Conservation (phyloP, 2,888 invertebrate species). For the Sphinx pinastri region DNA sequence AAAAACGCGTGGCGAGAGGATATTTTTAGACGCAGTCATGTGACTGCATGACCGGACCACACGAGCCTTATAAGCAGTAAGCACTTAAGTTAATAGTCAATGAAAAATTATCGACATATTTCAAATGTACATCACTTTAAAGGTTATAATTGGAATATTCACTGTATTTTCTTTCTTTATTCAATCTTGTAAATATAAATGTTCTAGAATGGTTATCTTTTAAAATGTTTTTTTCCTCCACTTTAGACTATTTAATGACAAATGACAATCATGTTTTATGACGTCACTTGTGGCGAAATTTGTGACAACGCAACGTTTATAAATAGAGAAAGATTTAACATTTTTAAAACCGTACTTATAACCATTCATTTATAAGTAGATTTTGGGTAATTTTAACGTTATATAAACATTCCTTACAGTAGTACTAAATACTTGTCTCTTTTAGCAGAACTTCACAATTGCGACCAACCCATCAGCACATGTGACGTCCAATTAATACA, state of each 20-base stretch:
- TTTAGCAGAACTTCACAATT: not conserved
- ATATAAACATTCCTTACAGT: not conserved
- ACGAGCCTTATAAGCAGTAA: slow-evolving; percentile 15
- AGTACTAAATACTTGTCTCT: not conserved
- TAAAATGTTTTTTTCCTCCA: no score
- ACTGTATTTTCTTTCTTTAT: not conserved
- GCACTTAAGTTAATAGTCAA: slow-evolving; percentile 29
- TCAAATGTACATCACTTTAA: slow-evolving; percentile 29
- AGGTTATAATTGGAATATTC: not conserved
- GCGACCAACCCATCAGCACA: slow-evolving; percentile 40
- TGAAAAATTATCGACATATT: slow-evolving; percentile 38
- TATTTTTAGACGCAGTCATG: slow-evolving; percentile 31
- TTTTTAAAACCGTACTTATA: no score
- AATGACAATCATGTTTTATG: no score
- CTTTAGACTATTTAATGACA: no score
- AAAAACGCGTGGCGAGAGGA: not conserved
- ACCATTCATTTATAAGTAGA: no score
- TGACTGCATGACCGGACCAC: not conserved
- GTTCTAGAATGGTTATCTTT: no score
- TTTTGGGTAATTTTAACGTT: not conserved
- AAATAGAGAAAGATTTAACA: no score
- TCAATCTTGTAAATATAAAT: no score
- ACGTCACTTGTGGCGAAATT: no score
- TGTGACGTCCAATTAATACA: slow-evolving; percentile 58
- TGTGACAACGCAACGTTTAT: no score